Conservation (phyloP, 1,140 invertebrate genomes). For the Drosophila mayri region DNA sequence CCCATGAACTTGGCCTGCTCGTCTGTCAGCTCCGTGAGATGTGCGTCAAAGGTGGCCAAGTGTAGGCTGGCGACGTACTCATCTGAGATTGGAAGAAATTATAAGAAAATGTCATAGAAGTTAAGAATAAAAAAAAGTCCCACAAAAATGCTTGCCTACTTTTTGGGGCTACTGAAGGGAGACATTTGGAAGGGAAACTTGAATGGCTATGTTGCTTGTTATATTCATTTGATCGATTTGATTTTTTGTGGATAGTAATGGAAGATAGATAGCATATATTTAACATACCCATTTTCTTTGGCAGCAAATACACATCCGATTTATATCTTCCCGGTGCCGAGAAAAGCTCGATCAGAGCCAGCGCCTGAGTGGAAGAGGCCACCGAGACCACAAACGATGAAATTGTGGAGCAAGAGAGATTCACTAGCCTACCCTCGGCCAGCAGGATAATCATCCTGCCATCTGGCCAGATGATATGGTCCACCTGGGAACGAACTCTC, state of each 20-base stretch:
- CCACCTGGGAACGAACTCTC: conserved; percentile 97
- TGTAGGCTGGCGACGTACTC: conserved; percentile 88
- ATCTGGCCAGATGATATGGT: conserved; percentile 98
- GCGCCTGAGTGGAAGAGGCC: conserved; percentile 96
- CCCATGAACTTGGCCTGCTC: conserved; percentile 99
- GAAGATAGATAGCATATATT: neutral
- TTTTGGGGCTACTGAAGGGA: neutral
- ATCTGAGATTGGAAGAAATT: conserved; percentile 32
- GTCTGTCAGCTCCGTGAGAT: conserved; percentile 97
- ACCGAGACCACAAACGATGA: conserved; percentile 99
- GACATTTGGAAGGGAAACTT: neutral
- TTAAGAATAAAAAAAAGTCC: neutral
- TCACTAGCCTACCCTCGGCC: conserved; percentile 97
- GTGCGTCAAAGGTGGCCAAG: conserved; percentile 97
- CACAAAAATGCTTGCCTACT: neutral
- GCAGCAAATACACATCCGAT: conserved; percentile 97
- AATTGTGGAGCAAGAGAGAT: conserved; percentile 98
- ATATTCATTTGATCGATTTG: neutral
- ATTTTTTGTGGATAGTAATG: neutral
- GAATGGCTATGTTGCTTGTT: neutral
- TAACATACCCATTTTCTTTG: conserved; percentile 97
- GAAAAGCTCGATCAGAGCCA: conserved; percentile 98
- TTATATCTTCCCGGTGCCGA: conserved; percentile 97
- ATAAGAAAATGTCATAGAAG: too few relatives aligned
- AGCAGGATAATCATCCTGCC: conserved; percentile 95